Base-by-base conservation (phyloP, 1,140 invertebrate genomes). In the Drosophila virilis region DNA sequence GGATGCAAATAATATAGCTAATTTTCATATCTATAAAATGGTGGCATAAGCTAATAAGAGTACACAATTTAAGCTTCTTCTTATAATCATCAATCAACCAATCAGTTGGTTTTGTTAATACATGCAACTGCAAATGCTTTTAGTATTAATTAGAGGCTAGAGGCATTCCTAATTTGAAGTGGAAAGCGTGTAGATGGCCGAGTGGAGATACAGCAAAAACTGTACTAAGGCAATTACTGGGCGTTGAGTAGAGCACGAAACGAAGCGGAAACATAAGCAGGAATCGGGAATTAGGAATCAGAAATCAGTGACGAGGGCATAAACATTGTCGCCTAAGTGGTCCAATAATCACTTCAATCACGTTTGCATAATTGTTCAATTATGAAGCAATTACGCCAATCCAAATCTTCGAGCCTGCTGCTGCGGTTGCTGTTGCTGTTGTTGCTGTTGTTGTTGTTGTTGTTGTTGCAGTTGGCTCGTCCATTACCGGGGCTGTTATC, bases 301-400 rank as follows among this genome's bases (percentile, higher is more conserved):
- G 32, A 15, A 52, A 52, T 66, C 66, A 28, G 37, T 48, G 68
- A 58, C 6, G 38, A 50, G 67, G 69, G 76, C 51, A 84, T 74
- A 84, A 80, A 77, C 82, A 78, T 60, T 68, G 79, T 65, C 73
- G 68, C 83, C 86, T 86, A 88, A 86, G 83, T 80, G 82, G 76
- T 61, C 75, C 86, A 88, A 88, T 86, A 86, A 86, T 86, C 83
- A 88, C 83, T 86, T 86, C 83, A 86, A 86, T 86, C 83, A 86
- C 83, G 83, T 86, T 86, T 86, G 83, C 83, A 86, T 86, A 86
- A 86, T 86, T 86, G 83, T 86, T 86, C 83, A 86, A 86, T 86
- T 86, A 86, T 86, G 83, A 86, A 79, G 83, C 83, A 86, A 86
- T 86, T 86, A 86, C 83, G 83, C 69, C 45, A 88, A 88, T 77